These are phyloP conservation scores for Eutolmus rufibarbis DNA, from an alignment of 2,888 invertebrate species.

Conservation along the genomic window DNA sequence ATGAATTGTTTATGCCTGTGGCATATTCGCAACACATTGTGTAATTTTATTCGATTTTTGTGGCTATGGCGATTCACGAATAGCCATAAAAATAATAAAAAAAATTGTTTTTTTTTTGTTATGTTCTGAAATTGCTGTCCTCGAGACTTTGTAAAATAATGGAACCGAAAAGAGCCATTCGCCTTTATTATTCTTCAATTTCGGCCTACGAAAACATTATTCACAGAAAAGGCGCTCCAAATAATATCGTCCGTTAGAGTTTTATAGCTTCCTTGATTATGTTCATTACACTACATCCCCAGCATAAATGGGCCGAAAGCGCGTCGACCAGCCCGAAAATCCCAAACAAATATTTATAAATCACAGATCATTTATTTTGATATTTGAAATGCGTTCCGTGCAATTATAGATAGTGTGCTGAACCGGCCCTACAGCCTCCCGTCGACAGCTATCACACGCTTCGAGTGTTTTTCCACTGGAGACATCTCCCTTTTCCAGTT, in stretches of 20 bases:
- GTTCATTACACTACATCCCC: conserved; percentile 44
- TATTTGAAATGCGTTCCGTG: conserved; percentile 50
- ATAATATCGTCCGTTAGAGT: conserved; percentile 35
- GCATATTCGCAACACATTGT: not conserved
- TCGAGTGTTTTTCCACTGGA: not conserved
- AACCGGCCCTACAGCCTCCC: not conserved
- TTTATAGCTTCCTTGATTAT: conserved; percentile 46
- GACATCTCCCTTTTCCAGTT: conserved; percentile 8
- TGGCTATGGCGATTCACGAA: not conserved
- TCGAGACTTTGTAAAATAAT: conserved; percentile 20
- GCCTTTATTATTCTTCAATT: conserved; percentile 25
- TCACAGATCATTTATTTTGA: conserved; percentile 50
- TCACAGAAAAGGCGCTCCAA: conserved; percentile 2
- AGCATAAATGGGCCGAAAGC: conserved; percentile 25
- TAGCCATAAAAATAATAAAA: not conserved
- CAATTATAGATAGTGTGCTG: conserved; percentile 46
- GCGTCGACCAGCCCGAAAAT: conserved; percentile 34
- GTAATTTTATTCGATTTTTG: not conserved
- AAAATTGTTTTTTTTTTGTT: not conserved
- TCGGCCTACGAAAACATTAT: conserved; percentile 23
- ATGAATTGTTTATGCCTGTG: not conserved
- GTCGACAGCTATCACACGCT: conserved; percentile 30
- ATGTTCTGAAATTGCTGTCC: not conserved
- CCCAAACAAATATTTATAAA: conserved; percentile 50
- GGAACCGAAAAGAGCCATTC: conserved; percentile 6